These are phyloP conservation scores for Danio choprae DNA, from an alignment of 2,797 vertebrate species.

Conservation along the genomic window DNA sequence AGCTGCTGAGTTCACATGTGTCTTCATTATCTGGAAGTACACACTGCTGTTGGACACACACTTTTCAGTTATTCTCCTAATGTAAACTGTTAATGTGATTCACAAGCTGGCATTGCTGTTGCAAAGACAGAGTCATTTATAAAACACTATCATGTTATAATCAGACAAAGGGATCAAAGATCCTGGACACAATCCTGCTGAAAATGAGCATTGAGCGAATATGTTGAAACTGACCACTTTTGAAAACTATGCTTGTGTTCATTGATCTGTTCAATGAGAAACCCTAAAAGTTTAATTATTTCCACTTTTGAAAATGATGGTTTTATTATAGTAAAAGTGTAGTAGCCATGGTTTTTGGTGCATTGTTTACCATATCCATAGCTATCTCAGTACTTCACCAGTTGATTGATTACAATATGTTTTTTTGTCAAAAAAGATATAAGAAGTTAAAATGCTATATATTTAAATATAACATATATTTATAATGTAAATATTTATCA, in stretches of 20 bases:
- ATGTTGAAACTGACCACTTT: neutral
- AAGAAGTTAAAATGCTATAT: too few relatives aligned
- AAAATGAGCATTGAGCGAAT: constrained; percentile 1
- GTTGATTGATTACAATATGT: too few relatives aligned
- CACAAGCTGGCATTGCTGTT: neutral
- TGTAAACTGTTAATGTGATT: constrained; percentile 12
- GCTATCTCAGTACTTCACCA: too few relatives aligned
- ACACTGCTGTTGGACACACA: neutral
- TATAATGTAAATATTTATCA: too few relatives aligned
- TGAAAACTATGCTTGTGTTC: neutral
- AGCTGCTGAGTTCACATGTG: constrained; percentile 19
- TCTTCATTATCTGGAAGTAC: constrained; percentile 18
- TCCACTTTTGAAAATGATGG: too few relatives aligned
- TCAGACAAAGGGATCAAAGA: neutral
- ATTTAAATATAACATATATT: too few relatives aligned
- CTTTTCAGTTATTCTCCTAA: constrained; percentile 1
- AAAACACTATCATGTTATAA: neutral
- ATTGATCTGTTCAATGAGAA: too few relatives aligned
- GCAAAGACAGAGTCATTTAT: neutral
- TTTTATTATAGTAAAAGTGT: too few relatives aligned
- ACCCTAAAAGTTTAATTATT: too few relatives aligned
- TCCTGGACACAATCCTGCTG: neutral
- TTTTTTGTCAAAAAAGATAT: too few relatives aligned
- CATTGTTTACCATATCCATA: too few relatives aligned
- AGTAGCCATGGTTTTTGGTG: too few relatives aligned